Evolutionary conservation across 2,797 vertebrate genomes (phyloP).

Genomic region (Falco columbarius): DNA sequence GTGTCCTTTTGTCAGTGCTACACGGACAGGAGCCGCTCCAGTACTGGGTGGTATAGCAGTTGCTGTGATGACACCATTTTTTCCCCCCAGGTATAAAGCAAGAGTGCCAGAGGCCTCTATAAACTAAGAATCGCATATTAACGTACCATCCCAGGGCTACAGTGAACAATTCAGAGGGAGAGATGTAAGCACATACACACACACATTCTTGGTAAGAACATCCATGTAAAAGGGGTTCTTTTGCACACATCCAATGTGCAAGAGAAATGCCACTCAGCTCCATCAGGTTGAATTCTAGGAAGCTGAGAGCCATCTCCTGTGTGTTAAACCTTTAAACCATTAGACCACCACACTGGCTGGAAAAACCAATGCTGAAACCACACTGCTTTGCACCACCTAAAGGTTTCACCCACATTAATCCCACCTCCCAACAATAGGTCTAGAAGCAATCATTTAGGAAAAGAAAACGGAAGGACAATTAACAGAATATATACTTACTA

Average conservation of each 20-base stretch:
- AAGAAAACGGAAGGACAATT: background rate
- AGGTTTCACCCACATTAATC: background rate
- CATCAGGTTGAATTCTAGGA: background rate
- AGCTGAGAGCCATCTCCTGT: background rate
- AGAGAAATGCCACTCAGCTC: background rate
- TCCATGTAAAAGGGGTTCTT: background rate
- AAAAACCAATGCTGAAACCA: background rate
- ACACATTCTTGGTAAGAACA: background rate
- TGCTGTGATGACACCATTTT: slow-evolving; percentile 25
- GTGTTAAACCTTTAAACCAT: background rate
- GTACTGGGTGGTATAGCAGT: background rate
- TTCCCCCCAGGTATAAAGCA: background rate
- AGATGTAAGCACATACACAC: background rate
- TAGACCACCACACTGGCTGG: accelerated
- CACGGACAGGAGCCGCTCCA: background rate
- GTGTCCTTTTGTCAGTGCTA: background rate
- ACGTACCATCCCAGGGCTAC: background rate
- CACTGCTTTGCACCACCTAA: accelerated
- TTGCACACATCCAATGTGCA: accelerated
- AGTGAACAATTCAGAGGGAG: background rate
- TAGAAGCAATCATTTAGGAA: background rate
- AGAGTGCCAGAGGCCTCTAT: background rate
- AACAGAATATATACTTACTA: background rate
- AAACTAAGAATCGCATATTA: background rate
- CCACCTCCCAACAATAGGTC: background rate